These are phyloP conservation scores for Corythoichthys intestinalis DNA, from an alignment of 2,113 vertebrate species.

Conservation along the genomic window DNA sequence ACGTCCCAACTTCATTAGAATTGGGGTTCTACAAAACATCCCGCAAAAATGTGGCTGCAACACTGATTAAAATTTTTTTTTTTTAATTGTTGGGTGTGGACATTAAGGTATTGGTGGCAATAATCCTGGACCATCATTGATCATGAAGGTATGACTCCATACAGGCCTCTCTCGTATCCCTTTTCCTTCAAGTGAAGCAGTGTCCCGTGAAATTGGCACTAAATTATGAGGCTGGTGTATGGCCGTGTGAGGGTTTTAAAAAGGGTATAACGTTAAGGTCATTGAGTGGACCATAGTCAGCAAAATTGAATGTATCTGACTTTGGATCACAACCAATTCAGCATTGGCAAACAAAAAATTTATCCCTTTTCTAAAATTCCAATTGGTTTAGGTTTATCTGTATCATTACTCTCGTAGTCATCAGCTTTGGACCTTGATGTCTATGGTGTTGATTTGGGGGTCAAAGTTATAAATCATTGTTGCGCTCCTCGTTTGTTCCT, in stretches of 20 bases:
- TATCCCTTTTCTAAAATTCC: slow-evolving; percentile 27
- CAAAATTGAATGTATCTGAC: slow-evolving; percentile 20
- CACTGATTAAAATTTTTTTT: slow-evolving; percentile 17
- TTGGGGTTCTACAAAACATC: neutral
- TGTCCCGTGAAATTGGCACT: slow-evolving; percentile 91
- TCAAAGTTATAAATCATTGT: slow-evolving; percentile 44
- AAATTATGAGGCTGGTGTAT: slow-evolving; percentile 75
- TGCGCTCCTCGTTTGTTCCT: slow-evolving; percentile 22
- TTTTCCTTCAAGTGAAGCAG: slow-evolving; percentile 83
- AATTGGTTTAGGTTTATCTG: slow-evolving; percentile 36
- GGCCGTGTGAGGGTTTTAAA: slow-evolving; percentile 65
- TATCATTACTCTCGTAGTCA: slow-evolving; percentile 42
- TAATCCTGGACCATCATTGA: slow-evolving; percentile 36
- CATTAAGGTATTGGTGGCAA: neutral
- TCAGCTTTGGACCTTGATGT: slow-evolving; percentile 33
- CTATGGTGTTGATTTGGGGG: slow-evolving; percentile 40
- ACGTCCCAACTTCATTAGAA: no score
- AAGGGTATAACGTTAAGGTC: slow-evolving; percentile 67
- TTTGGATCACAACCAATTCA: slow-evolving; percentile 17
- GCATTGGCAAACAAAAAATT: slow-evolving; percentile 17
- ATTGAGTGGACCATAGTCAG: slow-evolving; percentile 28
- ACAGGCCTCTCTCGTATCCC: slow-evolving; percentile 38
- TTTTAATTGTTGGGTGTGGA: slow-evolving; percentile 13
- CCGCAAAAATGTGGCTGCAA: neutral
- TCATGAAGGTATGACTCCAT: slow-evolving; percentile 43